These are phyloP conservation scores for Sesia apiformis DNA, from an alignment of 2,888 invertebrate genomes.

Conservation along the genomic window DNA sequence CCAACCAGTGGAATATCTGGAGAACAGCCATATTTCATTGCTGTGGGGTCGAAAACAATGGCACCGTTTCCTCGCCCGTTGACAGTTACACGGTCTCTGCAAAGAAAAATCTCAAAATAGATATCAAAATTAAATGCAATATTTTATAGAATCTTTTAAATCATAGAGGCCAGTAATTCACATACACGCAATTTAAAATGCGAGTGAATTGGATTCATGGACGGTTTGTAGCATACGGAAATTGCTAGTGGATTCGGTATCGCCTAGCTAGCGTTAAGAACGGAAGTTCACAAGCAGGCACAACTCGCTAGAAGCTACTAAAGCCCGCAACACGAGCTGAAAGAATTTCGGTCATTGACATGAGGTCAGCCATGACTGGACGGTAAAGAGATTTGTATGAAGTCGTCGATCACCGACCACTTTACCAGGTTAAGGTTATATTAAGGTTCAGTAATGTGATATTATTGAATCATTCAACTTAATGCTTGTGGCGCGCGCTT, in stretches of 20 bases:
- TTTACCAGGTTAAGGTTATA: no score
- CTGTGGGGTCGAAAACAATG: slow-evolving; percentile 94
- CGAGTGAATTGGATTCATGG: slow-evolving; percentile 21
- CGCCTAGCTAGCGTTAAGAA: not conserved
- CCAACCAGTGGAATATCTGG: slow-evolving; percentile 97
- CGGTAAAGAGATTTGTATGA: no score
- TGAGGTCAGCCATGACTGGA: no score
- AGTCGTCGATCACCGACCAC: no score
- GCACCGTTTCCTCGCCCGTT: slow-evolving; percentile 89
- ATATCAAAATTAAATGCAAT: no score
- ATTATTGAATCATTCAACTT: no score
- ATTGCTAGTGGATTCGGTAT: slow-evolving; percentile 46
- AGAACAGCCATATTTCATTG: slow-evolving; percentile 97
- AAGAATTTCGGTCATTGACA: no score
- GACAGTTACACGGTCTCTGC: slow-evolving; percentile 95
- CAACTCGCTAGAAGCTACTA: no score
- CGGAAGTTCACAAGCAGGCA: not conserved
- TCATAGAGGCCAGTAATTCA: slow-evolving; percentile 17
- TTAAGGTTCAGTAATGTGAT: no score
- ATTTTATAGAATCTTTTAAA: no score
- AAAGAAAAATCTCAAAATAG: slow-evolving; percentile 40
- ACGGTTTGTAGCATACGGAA: slow-evolving; percentile 31
- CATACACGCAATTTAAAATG: slow-evolving; percentile 35
- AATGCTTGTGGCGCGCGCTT: no score
- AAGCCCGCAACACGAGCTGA: no score